Base-by-base conservation (phyloP, 2,888 invertebrate genomes). In the Parnassius mnemosyne region DNA sequence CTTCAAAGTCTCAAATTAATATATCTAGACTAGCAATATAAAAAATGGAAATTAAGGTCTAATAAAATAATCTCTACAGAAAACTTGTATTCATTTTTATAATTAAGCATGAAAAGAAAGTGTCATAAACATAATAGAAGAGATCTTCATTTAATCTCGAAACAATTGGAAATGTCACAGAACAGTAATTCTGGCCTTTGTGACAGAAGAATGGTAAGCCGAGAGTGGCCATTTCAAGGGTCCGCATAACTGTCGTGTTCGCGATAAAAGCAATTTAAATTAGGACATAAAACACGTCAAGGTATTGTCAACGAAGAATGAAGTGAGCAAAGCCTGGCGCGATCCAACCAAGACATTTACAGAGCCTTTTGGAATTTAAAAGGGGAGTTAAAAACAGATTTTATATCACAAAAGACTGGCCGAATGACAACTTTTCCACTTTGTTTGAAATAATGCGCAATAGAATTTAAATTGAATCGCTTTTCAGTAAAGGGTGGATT, bases 211-310 rank as follows among this genome's bases (percentile, higher is more conserved):
- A 83, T 78, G 80, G 72, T 75, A 77, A 72, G 73, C 71, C 73
- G 64, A 42, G 47, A 55, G 68, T 70, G 74, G 74, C 73, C 76
- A 75, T 80, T 81, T 74, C 69, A 71, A 70, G 72, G 72, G 25
- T 57, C 68, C 71, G 71, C 77, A 77, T 75, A 77, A 79, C 76
- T 76, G 81, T 71, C 79, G 78, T 79, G 80, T 78, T 80, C 79
- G 68, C 77, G 79, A 81, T 83, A 82, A 81, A 81, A 81, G 77
- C 83, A 71, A 70, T 71, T 71, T 70, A 70, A 73, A 74, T 74
- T 69, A 68, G 70, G 68, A 66, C 84, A 83, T 87, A 85, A 86
- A 88, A 81, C 84, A 87, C 75, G 85, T 83, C 85, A 80, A 76
- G 83, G 79, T 80, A 83, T 85, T 87, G 84, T 85, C 84, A 85